These are phyloP conservation scores for Mamestra brassicae DNA, from an alignment of 2,888 invertebrate species.

Conservation along the genomic window DNA sequence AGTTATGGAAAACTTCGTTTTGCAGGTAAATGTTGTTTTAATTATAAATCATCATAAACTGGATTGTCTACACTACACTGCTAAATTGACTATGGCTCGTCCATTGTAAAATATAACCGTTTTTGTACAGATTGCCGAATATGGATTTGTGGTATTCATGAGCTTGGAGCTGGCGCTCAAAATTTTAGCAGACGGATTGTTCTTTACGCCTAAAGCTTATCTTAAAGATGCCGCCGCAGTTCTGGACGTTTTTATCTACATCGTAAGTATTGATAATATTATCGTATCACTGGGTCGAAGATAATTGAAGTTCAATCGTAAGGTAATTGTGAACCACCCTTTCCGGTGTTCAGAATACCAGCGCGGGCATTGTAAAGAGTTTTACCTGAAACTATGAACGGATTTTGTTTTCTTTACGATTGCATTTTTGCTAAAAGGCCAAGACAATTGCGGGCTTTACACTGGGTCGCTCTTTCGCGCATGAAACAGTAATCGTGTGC, in stretches of 20 bases:
- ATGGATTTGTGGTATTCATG: slow-evolving; percentile 99
- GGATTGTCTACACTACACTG: background rate
- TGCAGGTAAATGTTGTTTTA: slow-evolving; percentile 90
- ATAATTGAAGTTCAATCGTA: too few relatives aligned
- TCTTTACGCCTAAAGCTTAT: slow-evolving; percentile 99
- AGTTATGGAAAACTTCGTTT: slow-evolving; percentile 98
- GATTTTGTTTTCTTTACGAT: too few relatives aligned
- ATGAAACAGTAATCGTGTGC: too few relatives aligned
- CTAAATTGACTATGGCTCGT: too few relatives aligned
- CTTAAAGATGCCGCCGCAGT: slow-evolving; percentile 99
- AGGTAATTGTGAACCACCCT: too few relatives aligned
- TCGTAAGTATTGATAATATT: slow-evolving; percentile 91
- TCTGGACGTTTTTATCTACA: slow-evolving; percentile 99
- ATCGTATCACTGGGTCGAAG: too few relatives aligned
- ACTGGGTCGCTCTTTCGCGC: too few relatives aligned
- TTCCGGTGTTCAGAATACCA: too few relatives aligned
- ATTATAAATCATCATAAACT: background rate
- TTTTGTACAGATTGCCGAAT: slow-evolving; percentile 95
- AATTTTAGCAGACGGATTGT: slow-evolving; percentile 98
- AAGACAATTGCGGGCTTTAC: too few relatives aligned
- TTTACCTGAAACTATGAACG: too few relatives aligned
- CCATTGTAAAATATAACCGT: background rate
- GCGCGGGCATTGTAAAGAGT: too few relatives aligned
- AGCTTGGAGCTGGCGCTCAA: slow-evolving; percentile 98
- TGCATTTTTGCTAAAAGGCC: too few relatives aligned